Conservation (phyloP, 2,797 vertebrate species). For the Phalanger gymnotis region DNA sequence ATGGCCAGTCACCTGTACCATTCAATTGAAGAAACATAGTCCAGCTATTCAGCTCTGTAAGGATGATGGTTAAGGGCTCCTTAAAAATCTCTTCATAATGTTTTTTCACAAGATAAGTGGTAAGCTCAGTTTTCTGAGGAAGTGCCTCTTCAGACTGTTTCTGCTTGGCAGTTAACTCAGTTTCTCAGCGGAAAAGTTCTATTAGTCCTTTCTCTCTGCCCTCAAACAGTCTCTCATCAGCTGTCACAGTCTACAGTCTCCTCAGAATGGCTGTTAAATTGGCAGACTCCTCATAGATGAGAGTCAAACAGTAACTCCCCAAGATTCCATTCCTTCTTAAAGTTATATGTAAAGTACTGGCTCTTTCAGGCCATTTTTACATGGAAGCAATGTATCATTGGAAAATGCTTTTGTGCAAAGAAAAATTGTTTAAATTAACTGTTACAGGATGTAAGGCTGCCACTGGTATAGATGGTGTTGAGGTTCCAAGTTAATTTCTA, state of each 20-base stretch:
- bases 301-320: not conserved
- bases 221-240: not conserved
- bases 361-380: not conserved
- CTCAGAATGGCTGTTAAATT: not conserved
- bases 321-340: not conserved
- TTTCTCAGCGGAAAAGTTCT: not conserved
- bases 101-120: not conserved
- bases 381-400: not conserved
- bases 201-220: not conserved
- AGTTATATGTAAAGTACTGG: not conserved
- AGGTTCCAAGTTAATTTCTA: not conserved
- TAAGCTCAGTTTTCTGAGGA: not conserved
- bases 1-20: not conserved
- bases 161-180: not conserved
- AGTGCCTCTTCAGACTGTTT: not conserved
- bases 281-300: not conserved
- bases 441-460: not conserved
- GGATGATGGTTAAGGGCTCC: not conserved
- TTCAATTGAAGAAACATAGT: not conserved
- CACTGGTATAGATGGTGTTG: not conserved
- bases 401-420: not conserved
- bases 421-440: not conserved
- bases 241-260: not conserved
- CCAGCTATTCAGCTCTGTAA: not conserved
- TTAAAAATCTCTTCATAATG: not conserved